Base-by-base conservation (phyloP, 1,140 invertebrate species). In the Cyclargus thomasi region DNA sequence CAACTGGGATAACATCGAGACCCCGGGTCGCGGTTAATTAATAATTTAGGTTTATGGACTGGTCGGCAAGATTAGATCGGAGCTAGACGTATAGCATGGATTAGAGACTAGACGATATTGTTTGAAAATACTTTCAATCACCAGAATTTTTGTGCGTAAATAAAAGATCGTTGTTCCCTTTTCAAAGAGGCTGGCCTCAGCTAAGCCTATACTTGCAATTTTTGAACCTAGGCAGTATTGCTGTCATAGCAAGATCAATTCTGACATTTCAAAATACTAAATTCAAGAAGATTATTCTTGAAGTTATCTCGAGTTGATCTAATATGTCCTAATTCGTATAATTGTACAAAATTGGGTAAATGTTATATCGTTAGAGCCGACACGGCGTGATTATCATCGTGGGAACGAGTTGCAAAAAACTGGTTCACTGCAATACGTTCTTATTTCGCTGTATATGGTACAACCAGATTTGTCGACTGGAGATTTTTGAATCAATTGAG, bases 351-450 rank as follows among this genome's bases (percentile, higher is more conserved):
- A 47, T 47, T 47, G 39, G 39, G 11, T 47, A 47, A 47, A 47
- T 47, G 10, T 47, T 14, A 47, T 47, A 47, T 53, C 63, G 57
- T 14, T 21, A 53, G 64, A 47, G 11, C 59, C 8, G 59, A 64
- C 6, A 65, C 39, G 63, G 53, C 66, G 63, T 35, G 67, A 63
- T 69, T 70, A 68, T 67, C 64, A 69, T 69, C 73, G 73, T 74
- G 73, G 67, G 73, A 70, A 67, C 68, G 65, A 65, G 69, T 72
- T 68, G 71, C 70, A 57, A 68, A 68, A 62, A 66, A 70, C 70
- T 67, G 64, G 62, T 39, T 63, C 68, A 47, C 68, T 67, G 63
- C 39, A 62, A 36, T 57, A 35, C 53, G 64, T 70, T 73, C 63
- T 67, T 53, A 39, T 62, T 70, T 67, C 53, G 47, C 47, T 62